Percentiles rank a stretch among this genome's conserved stretches.
phyloP scores from a whole-genome alignment of 1,140 invertebrate species.

The Procambarus clarkii region DNA sequence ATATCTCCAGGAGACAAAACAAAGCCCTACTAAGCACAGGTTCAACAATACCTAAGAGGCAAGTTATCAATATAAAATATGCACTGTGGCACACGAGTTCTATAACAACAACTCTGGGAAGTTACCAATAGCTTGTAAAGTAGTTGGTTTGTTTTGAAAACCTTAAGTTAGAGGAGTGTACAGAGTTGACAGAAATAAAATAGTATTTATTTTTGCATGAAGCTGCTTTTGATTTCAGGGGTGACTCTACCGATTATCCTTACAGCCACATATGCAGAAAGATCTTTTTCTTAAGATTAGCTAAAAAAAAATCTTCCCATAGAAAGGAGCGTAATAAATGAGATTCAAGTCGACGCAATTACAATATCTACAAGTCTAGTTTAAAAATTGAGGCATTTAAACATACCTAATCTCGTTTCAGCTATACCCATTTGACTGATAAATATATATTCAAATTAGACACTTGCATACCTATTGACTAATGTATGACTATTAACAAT shows the following conservation, averaged over 20 bases:
- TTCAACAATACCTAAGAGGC: conserved; percentile 40
- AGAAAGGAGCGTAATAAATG: conserved; percentile 2
- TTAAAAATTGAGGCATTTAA: conserved; percentile 62
- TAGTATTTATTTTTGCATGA: conserved; percentile 8
- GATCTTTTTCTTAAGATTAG: conserved; percentile 20
- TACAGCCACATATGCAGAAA: conserved; percentile 8
- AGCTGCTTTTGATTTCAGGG: conserved; percentile 62
- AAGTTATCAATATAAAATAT: conserved; percentile 46
- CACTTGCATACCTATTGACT: conserved; percentile 46
- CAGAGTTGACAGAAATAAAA: conserved; percentile 20
- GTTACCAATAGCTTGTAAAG: neutral
- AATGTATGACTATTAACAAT: conserved; percentile 13
- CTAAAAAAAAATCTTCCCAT: conserved; percentile 19
- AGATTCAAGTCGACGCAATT: conserved; percentile 26
- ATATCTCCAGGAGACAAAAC: conserved; percentile 42
- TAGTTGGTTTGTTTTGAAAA: neutral
- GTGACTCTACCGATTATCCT: neutral
- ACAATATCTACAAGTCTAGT: conserved; percentile 46
- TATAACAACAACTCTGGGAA: conserved; percentile 26
- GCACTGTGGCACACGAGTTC: conserved; percentile 20
- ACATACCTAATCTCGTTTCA: conserved; percentile 29
- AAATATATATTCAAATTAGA: conserved; percentile 8
- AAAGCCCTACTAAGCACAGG: conserved; percentile 42
- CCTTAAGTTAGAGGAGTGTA: neutral
- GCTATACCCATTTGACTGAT: conserved; percentile 30